A percentile compares a stretch with the other conserved stretches of the same genome.
Evolutionary conservation across 2,888 invertebrate species (phyloP).

Genomic region (Clivina fossor): DNA sequence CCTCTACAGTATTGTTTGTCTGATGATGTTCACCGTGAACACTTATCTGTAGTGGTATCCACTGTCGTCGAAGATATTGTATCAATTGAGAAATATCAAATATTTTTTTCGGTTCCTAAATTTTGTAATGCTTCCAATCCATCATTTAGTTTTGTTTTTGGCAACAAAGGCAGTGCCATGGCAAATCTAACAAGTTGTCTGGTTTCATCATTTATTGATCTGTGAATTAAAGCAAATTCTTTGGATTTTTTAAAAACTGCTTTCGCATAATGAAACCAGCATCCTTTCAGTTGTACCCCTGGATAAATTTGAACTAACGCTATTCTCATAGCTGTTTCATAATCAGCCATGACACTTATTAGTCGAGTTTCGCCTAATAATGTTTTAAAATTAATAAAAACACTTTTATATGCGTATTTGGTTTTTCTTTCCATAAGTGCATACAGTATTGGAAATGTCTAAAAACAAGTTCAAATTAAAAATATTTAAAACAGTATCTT

Average conservation of each 20-base stretch:
- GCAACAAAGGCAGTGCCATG: slow-evolving; percentile 5
- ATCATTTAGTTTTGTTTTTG: neutral
- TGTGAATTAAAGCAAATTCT: neutral
- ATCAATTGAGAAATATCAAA: neutral
- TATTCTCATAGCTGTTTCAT: slow-evolving; percentile 2
- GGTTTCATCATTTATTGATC: neutral
- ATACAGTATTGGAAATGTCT: slow-evolving; percentile 2
- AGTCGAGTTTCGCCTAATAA: neutral
- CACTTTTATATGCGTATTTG: neutral
- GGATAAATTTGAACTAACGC: neutral
- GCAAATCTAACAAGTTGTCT: neutral
- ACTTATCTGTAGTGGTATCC: slow-evolving; percentile 3
- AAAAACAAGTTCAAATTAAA: neutral
- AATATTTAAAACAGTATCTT: too few species aligned
- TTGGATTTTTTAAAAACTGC: neutral
- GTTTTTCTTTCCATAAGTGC: slow-evolving; percentile 5
- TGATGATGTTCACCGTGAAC: neutral
- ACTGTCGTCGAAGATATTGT: neutral
- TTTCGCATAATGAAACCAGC: slow-evolving; percentile 5
- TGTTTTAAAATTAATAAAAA: neutral
- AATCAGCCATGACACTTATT: neutral
- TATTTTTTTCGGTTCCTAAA: neutral
- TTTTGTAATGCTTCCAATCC: neutral
- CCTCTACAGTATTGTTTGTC: slow-evolving; percentile 2
- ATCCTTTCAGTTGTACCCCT: neutral